Evolutionary conservation across 2,113 vertebrate genomes (phyloP), one percentile per base, ranked within the genome.

Genomic region (Hucho hucho): DNA sequence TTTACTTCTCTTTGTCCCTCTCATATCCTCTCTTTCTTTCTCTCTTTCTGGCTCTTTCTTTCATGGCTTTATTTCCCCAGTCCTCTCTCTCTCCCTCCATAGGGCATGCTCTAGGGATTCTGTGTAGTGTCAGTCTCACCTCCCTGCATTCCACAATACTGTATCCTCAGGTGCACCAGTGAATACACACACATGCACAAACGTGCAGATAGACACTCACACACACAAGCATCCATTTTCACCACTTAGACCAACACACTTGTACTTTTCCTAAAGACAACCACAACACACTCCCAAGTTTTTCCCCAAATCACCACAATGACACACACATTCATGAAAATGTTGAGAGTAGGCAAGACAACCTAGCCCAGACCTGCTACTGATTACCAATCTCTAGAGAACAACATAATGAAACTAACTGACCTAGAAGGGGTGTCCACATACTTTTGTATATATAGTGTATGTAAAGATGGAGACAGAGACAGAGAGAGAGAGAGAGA

Each of bases 191-290:
- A 56, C 6, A 64, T 25, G 3, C 68, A 56, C 69, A 25, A 25
- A 71, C 26, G 46, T 66, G 73, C 72, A 81, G 22, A 80, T 59
- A 77, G 9, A 63, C 67, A 70, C 70, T 78, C 70, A 28, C 26
- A 28, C 26, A 28, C 26, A 28, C 1, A 28, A 28, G 26, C 26
- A 28, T 28, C 1, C 26, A 28, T 32, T 89, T 90, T 89, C 84
- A 84, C 73, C 83, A 79, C 81, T 87, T 83, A 69, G 78, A 87
- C 84, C 86, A 88, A 86, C 87, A 89, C 76, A 83, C 87, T 88
- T 84, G 84, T 16, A 32, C 81, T 89, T 89, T 89, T 87, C 76
- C 82, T 85, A 83, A 74, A 82, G 79, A 75, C 78, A 63, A 89
- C 86, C 88, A 84, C 83, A 83, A 82, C 79, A 76, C 76, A 85